A percentile compares a stretch with the other conserved stretches of the same genome.
Evolutionary conservation across 2,888 invertebrate species (phyloP).

Genomic region (Parnassius smintheus): DNA sequence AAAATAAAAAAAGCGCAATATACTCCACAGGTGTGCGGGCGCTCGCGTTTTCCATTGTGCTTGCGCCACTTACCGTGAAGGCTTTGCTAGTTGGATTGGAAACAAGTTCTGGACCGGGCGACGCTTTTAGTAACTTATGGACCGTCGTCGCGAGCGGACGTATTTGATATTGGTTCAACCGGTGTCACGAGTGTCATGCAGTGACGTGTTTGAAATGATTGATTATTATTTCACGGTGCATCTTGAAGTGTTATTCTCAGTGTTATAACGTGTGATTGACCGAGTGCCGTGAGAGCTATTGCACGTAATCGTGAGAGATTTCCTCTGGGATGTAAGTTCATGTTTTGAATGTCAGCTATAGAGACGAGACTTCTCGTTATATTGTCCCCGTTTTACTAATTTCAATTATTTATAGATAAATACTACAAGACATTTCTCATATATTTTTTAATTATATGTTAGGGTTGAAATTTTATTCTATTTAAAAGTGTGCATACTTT

Average conservation of each 20-base stretch:
- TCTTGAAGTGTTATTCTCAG: constrained; percentile 35
- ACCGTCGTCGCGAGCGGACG: constrained; percentile 15
- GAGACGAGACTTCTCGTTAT: constrained; percentile 44
- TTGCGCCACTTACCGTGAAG: constrained; percentile 49
- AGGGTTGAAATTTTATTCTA: too few species aligned
- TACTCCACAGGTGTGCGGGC: constrained; percentile 69
- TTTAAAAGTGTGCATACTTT: too few species aligned
- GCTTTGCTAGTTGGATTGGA: constrained; percentile 34
- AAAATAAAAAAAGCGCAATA: constrained; percentile 42
- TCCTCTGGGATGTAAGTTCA: constrained; percentile 55
- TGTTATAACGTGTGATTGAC: constrained; percentile 50
- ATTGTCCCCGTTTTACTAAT: constrained; percentile 29
- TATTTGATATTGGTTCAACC: constrained; percentile 3
- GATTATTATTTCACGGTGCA: constrained; percentile 43
- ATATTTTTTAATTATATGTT: too few species aligned
- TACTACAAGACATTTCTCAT: too few species aligned
- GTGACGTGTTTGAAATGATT: constrained; percentile 45
- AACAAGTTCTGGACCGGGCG: constrained; percentile 29
- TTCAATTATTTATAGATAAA: too few species aligned
- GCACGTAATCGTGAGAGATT: constrained; percentile 55
- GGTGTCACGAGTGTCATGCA: constrained; percentile 8
- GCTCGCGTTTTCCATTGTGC: constrained; percentile 67
- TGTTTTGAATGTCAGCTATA: constrained; percentile 42
- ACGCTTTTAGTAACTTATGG: constrained; percentile 25
- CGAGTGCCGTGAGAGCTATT: constrained; percentile 41